Base-by-base conservation (phyloP, 2,888 invertebrate species). In the Coenonympha glycerion region DNA sequence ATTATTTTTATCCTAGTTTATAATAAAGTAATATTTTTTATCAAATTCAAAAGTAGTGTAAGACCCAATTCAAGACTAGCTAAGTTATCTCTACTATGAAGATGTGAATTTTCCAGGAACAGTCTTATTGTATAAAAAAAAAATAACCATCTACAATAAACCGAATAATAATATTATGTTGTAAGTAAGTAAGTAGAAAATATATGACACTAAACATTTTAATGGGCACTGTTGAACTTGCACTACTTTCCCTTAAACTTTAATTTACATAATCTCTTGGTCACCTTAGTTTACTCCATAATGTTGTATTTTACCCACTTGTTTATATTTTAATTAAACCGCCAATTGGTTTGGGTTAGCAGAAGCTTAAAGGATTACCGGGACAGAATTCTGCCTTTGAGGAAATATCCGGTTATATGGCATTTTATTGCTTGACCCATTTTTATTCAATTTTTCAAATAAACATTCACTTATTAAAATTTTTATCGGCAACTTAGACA, bases 181-280 rank as follows among this genome's bases (percentile, higher is more conserved):
- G n/a, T n/a, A n/a, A n/a, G n/a, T n/a, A n/a, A n/a, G n/a, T n/a
- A n/a, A n/a, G n/a, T n/a, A n/a, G n/a, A n/a, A n/a, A n/a, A n/a
- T n/a, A n/a, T n/a, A n/a, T n/a, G n/a, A n/a, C n/a, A n/a, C n/a
- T n/a, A 33, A 9, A 16, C 33, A 33, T 16, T 15, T 13, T 15
- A 24, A 15, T 39, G n/a, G n/a, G n/a, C 22, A 4, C 22, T 3
- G 39, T 15, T 8, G 39, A 39, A 22, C 13, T 37, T 21, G 11
- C 3, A 6, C 11, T 6, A 19, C 19, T 36, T 18, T n/a, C 9
- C 34, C 18, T 19, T 36, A 21, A 36, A 36, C 24, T 24, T 9
- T 15, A 24, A 39, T 39, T 24, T 39, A 37, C 37, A 37, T 39
- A 39, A 39, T 39, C 24, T 24, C 13, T 24, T 19, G 11, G 36